Percentiles rank a stretch among this genome's conserved stretches.
These are phyloP conservation scores for Callithrix jacchus DNA, from an alignment of 2,113 vertebrate species.

Conservation along the genomic window DNA sequence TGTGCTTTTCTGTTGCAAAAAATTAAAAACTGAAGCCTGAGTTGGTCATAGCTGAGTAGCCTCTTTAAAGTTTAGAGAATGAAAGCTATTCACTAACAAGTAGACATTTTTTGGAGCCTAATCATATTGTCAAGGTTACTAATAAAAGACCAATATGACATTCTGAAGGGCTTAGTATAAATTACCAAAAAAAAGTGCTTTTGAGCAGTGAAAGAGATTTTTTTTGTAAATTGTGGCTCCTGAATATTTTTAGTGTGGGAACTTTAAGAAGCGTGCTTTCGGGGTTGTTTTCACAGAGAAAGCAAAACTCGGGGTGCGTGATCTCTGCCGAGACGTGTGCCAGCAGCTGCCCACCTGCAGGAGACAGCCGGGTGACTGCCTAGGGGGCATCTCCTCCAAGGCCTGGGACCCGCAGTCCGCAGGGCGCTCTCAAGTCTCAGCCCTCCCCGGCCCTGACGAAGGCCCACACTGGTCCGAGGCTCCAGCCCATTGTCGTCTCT, in stretches of 20 bases:
- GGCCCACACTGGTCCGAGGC: fast-evolving
- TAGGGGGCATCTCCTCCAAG: no score
- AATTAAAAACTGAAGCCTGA: conserved; percentile 17
- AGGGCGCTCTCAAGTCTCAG: background rate
- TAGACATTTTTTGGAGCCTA: conserved; percentile 77
- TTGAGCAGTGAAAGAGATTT: conserved; percentile 52
- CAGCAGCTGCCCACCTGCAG: background rate
- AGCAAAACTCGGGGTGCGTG: background rate
- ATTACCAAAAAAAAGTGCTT: conserved; percentile 57
- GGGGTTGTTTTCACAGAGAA: background rate
- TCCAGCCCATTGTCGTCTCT: fast-evolving
- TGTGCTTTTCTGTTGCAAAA: conserved; percentile 46
- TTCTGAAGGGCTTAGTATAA: conserved; percentile 76
- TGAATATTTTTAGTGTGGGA: conserved; percentile 64
- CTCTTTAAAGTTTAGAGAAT: conserved; percentile 51
- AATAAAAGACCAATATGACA: conserved; percentile 77
- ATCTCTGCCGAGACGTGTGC: background rate
- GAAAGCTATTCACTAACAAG: conserved; percentile 69
- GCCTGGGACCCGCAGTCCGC: background rate
- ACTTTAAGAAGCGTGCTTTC: conserved; percentile 13
- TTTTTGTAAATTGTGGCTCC: conserved; percentile 56
- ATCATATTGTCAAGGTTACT: conserved; percentile 79
- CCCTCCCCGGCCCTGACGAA: background rate
- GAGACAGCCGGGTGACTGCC: background rate
- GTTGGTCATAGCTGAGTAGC: conserved; percentile 24